phyloP scores from a whole-genome alignment of 2,113 vertebrate genomes.

The Onychorhynchus coronatus region DNA sequence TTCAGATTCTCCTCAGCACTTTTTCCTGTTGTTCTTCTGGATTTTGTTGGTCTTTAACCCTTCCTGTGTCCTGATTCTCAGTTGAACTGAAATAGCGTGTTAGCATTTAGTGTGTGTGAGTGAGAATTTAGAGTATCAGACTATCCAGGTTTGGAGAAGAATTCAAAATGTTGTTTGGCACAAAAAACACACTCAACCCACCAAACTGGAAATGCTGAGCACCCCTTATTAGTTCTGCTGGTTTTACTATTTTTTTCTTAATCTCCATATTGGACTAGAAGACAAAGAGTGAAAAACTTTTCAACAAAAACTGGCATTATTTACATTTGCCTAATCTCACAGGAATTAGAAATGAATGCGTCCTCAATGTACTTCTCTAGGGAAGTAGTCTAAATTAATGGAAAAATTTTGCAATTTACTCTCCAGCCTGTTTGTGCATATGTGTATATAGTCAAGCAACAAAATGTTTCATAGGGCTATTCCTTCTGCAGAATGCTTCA shows the following conservation, averaged over 20 bases:
- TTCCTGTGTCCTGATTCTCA: background rate
- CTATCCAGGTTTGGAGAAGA: background rate
- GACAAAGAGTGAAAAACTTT: background rate
- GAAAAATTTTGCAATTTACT: background rate
- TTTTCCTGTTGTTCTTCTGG: background rate
- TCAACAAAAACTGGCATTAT: slow-evolving; percentile 1
- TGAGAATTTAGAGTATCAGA: background rate
- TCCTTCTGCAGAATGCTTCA: background rate
- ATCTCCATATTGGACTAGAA: background rate
- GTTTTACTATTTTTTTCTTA: background rate
- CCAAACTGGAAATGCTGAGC: background rate
- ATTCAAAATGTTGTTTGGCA: background rate
- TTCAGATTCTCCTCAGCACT: background rate
- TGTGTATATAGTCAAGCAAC: background rate
- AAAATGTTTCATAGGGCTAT: background rate
- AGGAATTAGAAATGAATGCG: background rate
- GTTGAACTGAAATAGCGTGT: background rate
- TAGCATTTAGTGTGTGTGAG: background rate
- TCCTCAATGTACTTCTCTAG: background rate
- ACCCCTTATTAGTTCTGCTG: background rate
- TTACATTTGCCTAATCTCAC: slow-evolving; percentile 18
- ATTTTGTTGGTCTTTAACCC: background rate
- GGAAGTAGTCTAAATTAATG: slow-evolving; percentile 2
- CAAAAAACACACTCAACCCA: background rate
- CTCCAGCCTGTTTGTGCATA: background rate